Conservation (phyloP, 2,113 vertebrate genomes). For the Stigmatopora argus region DNA sequence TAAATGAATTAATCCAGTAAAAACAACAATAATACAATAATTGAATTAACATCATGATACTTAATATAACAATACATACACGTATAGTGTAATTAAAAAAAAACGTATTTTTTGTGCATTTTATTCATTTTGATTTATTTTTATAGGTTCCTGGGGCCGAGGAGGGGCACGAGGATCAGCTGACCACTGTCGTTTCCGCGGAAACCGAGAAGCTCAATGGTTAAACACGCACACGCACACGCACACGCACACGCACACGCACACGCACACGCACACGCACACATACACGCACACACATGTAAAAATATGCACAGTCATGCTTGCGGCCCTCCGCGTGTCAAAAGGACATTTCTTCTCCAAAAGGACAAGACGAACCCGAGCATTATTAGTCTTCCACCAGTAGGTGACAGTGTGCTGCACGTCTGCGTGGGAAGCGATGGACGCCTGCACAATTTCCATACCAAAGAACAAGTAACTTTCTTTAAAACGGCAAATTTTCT, state of each 20-base stretch:
- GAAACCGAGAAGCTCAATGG: conserved; percentile 59
- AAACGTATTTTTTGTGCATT: neutral
- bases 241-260: conserved; percentile 9
- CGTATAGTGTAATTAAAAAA: neutral
- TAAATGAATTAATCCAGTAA: no score
- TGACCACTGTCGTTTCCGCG: conserved; percentile 50
- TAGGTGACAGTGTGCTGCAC: conserved; percentile 26
- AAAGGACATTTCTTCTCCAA: neutral
- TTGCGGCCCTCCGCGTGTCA: conserved; percentile 2
- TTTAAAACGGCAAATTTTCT: neutral
- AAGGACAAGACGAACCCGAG: neutral
- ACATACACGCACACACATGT: conserved; percentile 14
- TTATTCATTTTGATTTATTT: neutral
- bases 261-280: conserved; percentile 10
- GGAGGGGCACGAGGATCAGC: conserved; percentile 23
- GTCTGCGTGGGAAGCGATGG: conserved; percentile 11
- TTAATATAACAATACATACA: no score
- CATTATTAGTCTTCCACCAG: conserved; percentile 9
- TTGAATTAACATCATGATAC: no score
- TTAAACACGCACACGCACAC: conserved; percentile 33
- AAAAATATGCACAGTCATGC: conserved; percentile 1
- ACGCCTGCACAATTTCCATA: conserved; percentile 12
- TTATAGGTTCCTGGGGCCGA: conserved; percentile 67
- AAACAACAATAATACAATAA: no score
- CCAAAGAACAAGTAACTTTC: conserved; percentile 42